Percentiles rank a stretch among this genome's conserved stretches.
Conservation (phyloP, 2,797 vertebrate genomes). For the Tragopan temminckii region DNA sequence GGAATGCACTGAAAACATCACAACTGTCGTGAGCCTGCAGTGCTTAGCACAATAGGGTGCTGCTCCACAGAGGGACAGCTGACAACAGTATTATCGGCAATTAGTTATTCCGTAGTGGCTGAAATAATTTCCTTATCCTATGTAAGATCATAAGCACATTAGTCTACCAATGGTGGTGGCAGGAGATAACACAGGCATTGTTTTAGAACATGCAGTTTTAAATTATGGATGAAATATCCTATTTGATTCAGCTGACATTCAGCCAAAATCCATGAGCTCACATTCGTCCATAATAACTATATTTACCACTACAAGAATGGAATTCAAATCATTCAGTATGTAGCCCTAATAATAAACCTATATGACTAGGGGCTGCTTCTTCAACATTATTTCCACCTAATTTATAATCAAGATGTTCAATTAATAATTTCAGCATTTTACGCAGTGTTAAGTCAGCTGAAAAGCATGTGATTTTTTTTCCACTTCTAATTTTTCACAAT, state of each 20-base stretch:
- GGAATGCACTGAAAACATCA: neutral
- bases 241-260: constrained; percentile 79
- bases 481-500: constrained; percentile 81
- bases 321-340: constrained; percentile 79
- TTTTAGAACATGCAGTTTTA: constrained; percentile 72
- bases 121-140: constrained; percentile 62
- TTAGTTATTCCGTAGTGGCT: constrained; percentile 44
- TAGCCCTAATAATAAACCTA: constrained; percentile 82
- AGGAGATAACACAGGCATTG: constrained; percentile 50
- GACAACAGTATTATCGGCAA: constrained; percentile 36
- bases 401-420: constrained; percentile 88
- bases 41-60: neutral
- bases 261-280: constrained; percentile 72
- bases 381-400: constrained; percentile 87
- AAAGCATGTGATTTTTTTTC: constrained; percentile 82
- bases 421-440: constrained; percentile 86
- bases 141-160: constrained; percentile 25
- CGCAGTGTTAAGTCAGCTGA: constrained; percentile 84
- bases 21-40: neutral
- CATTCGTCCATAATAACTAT: constrained; percentile 75
- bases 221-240: constrained; percentile 66
- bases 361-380: constrained; percentile 83
- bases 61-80: neutral
- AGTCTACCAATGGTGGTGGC: constrained; percentile 33
- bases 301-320: constrained; percentile 78